Evolutionary conservation across 2,888 invertebrate genomes (phyloP).

Genomic region (Isotomurus palustris): DNA sequence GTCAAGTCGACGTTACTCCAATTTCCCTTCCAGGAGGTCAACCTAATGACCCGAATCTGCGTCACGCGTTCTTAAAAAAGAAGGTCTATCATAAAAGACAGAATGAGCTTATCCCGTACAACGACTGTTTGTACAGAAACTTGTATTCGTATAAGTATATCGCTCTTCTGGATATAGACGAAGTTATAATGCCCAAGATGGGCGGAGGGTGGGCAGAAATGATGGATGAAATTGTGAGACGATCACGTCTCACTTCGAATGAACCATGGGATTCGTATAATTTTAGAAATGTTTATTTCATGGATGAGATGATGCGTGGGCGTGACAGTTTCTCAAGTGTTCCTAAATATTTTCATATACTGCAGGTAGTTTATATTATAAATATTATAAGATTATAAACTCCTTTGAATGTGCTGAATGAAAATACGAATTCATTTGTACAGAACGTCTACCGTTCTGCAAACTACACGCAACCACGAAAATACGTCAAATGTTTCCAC

Average conservation of each 20-base stretch:
- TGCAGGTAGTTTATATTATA: conserved; percentile 20
- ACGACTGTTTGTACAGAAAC: conserved; percentile 53
- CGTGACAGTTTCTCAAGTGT: conserved; percentile 40
- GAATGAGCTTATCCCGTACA: conserved; percentile 54
- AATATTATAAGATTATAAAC: not conserved
- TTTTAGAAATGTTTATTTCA: conserved; percentile 53
- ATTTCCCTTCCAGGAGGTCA: conserved; percentile 50
- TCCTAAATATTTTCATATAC: conserved; percentile 49
- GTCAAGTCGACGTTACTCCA: conserved; percentile 46
- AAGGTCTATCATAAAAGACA: conserved; percentile 53
- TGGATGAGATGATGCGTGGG: conserved; percentile 48
- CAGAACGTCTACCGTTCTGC: conserved; percentile 49
- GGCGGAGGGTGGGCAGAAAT: conserved; percentile 47
- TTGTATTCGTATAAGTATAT: conserved; percentile 50
- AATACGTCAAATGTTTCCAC: conserved; percentile 51
- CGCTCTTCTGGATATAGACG: conserved; percentile 53
- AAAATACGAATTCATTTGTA: not conserved
- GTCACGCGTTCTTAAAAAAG: no score
- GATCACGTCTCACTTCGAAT: no score
- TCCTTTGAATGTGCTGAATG: no score
- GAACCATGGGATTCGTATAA: no score
- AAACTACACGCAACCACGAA: conserved; percentile 49
- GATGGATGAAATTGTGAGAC: no score
- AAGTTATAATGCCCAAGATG: conserved; percentile 51
- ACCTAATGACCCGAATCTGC: conserved; percentile 48